Evolutionary conservation across 2,797 vertebrate genomes (phyloP), one percentile per base, ranked within the genome.

Genomic region (Taenioides sp.): DNA sequence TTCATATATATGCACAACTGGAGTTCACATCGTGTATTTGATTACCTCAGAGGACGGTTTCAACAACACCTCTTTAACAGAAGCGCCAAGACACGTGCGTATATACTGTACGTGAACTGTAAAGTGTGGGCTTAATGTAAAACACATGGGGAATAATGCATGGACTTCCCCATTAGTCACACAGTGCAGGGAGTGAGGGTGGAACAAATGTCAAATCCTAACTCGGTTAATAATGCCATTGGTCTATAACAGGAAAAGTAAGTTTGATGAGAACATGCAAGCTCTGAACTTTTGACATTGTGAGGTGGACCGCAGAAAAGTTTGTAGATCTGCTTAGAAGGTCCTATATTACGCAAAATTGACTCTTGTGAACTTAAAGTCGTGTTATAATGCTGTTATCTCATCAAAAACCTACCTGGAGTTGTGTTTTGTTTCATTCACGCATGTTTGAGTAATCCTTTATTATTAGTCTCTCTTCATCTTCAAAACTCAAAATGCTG

Each of bases 261-360:
- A 43, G 49, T 77, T 73, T 72, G 74, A 84, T 75, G 77, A 84
- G 66, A 84, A 74, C 62, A 66, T 65, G 58, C 25, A 70, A 75
- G 60, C 67, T 60, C 43, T 76, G 67, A 22, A 43, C 54, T 69
- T 59, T 71, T 63, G 64, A 54, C 60, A 62, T 37, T 1, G 7
- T 37, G 59, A 74, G 65, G 65, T 54, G 62, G 72, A 49, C 62
- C 64, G 52, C 52, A 25, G 16, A 23, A 37, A 78, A 61, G 59
- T 52, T 12, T 54, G 67, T 47, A 80, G 65, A 63, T 85, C 66
- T 65, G 62, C 87, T 87, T 81, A 82, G 87, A 73, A 82, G 78
- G 34, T 2, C 34, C 78, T 77, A 7, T 47, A 12, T 47, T 47
- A 47, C 89, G 4, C 31, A 34, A 4, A 34, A 7, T 34, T 34